phyloP scores from a whole-genome alignment of 2,888 invertebrate species.

The Ormyrus labotus region DNA sequence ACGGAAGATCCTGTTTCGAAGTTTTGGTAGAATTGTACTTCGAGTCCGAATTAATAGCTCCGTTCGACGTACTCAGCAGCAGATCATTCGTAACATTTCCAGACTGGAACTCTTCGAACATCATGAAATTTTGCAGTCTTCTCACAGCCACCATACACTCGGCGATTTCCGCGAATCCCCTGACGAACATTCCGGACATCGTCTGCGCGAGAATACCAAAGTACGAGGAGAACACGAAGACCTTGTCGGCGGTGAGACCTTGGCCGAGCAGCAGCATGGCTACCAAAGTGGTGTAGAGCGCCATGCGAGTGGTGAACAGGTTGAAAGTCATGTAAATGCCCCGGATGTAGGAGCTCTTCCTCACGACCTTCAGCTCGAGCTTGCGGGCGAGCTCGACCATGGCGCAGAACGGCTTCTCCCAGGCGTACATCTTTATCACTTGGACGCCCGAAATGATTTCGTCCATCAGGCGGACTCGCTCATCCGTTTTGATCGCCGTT shows the following conservation, averaged over 20 bases:
- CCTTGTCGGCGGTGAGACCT: conserved; percentile 83
- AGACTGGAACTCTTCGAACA: conserved; percentile 73
- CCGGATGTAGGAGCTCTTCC: conserved; percentile 81
- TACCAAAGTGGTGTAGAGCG: conserved; percentile 86
- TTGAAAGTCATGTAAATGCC: conserved; percentile 85
- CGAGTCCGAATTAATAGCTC: conserved; percentile 70
- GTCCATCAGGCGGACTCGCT: conserved; percentile 86
- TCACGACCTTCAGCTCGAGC: conserved; percentile 78
- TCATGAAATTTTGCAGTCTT: conserved; percentile 75
- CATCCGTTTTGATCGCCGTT: conserved; percentile 82
- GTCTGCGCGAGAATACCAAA: conserved; percentile 78
- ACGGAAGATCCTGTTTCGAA: conserved; percentile 66
- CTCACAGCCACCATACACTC: conserved; percentile 77
- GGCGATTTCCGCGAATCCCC: conserved; percentile 79
- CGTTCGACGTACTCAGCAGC: conserved; percentile 65
- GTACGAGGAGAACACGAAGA: conserved; percentile 79
- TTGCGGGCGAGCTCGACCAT: conserved; percentile 80
- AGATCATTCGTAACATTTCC: conserved; percentile 49
- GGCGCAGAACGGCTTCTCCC: conserved; percentile 84
- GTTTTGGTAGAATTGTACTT: conserved; percentile 59
- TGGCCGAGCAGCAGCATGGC: conserved; percentile 83
- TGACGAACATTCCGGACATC: conserved; percentile 79
- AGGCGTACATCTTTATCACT: conserved; percentile 88
- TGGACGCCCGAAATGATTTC: conserved; percentile 86
- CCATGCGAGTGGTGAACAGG: conserved; percentile 88